phyloP scores from a whole-genome alignment of 2,113 vertebrate genomes.

The Festucalex cinctus region DNA sequence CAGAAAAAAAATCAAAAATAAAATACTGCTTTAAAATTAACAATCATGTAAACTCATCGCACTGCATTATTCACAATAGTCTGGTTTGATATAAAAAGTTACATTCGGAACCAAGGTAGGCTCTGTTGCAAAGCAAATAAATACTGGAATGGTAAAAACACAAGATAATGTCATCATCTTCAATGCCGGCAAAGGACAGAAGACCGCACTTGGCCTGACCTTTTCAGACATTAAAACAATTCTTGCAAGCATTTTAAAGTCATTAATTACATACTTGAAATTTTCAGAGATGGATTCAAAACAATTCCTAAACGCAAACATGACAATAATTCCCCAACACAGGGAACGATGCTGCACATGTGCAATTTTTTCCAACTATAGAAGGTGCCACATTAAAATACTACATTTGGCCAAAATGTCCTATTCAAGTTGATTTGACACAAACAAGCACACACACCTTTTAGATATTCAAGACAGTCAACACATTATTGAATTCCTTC shows the following conservation, averaged over 20 bases:
- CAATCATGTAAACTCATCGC: constrained; percentile 58
- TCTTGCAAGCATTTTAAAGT: background rate
- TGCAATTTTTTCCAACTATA: constrained; percentile 19
- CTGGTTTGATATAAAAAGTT: constrained; percentile 96
- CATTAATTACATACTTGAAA: background rate
- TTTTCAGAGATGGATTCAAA: constrained; percentile 73
- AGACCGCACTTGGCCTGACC: constrained; percentile 14
- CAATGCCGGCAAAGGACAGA: constrained; percentile 34
- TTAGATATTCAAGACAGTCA: constrained; percentile 21
- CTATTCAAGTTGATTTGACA: constrained; percentile 36
- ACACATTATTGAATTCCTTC: constrained; percentile 14
- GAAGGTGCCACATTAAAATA: constrained; percentile 35
- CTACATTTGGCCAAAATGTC: constrained; percentile 35
- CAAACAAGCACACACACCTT: constrained; percentile 3
- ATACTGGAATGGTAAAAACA: constrained; percentile 92
- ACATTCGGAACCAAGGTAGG: constrained; percentile 92
- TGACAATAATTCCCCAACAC: constrained; percentile 68
- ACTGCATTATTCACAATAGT: constrained; percentile 70
- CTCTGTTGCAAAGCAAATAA: constrained; percentile 85
- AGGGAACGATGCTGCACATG: constrained; percentile 32
- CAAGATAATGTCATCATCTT: constrained; percentile 67
- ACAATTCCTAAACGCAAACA: constrained; percentile 61
- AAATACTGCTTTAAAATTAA: constrained; percentile 58
- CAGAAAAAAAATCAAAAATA: constrained; percentile 16
- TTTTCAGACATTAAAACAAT: constrained; percentile 73